Evolutionary conservation across 2,888 invertebrate genomes (phyloP), one percentile per base, ranked within the genome.

Genomic region (Synanthedon tipuliformis): DNA sequence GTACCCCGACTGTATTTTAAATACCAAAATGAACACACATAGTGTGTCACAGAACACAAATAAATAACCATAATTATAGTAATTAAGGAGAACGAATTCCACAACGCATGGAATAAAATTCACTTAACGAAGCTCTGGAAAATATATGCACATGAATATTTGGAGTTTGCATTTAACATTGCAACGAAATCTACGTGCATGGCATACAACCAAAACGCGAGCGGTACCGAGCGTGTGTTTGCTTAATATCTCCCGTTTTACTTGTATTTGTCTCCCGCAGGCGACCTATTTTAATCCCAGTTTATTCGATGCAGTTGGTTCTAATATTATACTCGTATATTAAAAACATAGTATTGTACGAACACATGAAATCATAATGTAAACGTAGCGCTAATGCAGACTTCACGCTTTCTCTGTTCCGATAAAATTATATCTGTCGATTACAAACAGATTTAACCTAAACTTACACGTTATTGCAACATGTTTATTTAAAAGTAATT

Each of bases 241-340:
- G 45, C 45, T 67, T 63, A 64, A 59, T 64, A 62, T 59, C 50
- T 62, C 62, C 60, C 55, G 61, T 68, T 69, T 45, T 13, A 45
- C 45, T 45, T 13, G 13, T 65, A 68, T 66, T 68, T 65, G 61
- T 61, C 66, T 67, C 71, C 68, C 62, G 64, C 45, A 34, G 62
- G 60, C 73, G 75, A 73, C 74, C 75, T 73, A 73, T 73, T 73
- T 78, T 60, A 64, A 69, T 67, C 61, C 57, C 56, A 56, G 59
- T 66, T 67, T 66, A 68, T 68, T 62, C 66, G 66, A 66, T 71
- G 65, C 68, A 70, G 53, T 61, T 56, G 60, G 57, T 62, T 62
- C 60, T 56, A 65, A 65, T 64, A 60, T 63, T 61, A 62, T 57
- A n/a, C n/a, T n/a, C n/a, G n/a, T n/a, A 48, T 56, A 11, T 49